Evolutionary conservation across 2,888 invertebrate genomes (phyloP), one percentile per base, ranked within the genome.

Genomic region (Drosophila subquinaria): DNA sequence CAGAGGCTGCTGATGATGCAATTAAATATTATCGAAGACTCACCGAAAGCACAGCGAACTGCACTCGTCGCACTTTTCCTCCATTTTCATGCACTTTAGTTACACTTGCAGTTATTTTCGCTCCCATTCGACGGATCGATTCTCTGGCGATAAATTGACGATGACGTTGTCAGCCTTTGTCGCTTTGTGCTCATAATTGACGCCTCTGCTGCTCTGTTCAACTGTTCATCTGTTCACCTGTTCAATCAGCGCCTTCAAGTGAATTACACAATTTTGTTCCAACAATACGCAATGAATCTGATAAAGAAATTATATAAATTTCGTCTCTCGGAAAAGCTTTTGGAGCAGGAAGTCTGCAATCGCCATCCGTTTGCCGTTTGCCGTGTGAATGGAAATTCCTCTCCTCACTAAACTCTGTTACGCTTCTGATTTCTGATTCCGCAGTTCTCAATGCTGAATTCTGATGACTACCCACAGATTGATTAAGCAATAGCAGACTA

Each of bases 241-340:
- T 77, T 81, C 77, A 84, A 82, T 82, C 79, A 82, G 65, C 70
- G 72, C 69, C 69, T 67, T 59, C 52, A 72, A 76, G 75, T 73
- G 88, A 82, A 84, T 84, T 88, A 84, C 67, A 80, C 80, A 82
- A 84, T 85, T 85, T 83, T 45, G 59, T 73, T 69, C 48, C 65
- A 74, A 88, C 88, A 84, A 85, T 73, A 71, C 63, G 66, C 69
- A 61, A 51, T 72, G 53, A 74, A 80, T 82, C 85, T 76, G 85
- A 84, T 84, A 82, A 88, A 69, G 69, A 88, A 84, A 84, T 84
- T 84, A 84, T 79, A 88, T 82, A 82, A 88, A 84, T 80, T 82
- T 76, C 80, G 78, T 69, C 65, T 71, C 65, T 88, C 61, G 78
- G 80, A 88, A 77, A 73, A 84, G 81, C 77, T 73, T 68, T 73